phyloP scores from a whole-genome alignment of 2,797 vertebrate species.

The Neomorphus geoffroyi region DNA sequence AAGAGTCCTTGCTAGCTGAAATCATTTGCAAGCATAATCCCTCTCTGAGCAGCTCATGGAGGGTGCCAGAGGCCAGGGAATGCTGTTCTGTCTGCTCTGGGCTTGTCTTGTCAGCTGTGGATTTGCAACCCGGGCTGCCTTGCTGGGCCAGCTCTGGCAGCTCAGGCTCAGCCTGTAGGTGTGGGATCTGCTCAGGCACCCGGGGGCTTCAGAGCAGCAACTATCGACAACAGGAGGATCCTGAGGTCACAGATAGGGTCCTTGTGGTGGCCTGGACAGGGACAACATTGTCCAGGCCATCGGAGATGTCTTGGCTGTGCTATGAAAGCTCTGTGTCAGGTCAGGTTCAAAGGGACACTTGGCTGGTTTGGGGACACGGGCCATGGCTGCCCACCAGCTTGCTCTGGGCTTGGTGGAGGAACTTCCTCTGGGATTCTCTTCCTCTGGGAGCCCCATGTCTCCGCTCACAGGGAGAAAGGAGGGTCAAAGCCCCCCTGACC shows the following conservation, averaged over 20 bases:
- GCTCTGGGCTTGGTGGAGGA: background rate
- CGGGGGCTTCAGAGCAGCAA: background rate
- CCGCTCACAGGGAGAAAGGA: background rate
- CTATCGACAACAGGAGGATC: background rate
- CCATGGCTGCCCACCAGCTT: background rate
- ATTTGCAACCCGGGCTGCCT: slow-evolving; percentile 47
- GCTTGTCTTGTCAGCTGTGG: slow-evolving; percentile 35
- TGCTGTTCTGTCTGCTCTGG: background rate
- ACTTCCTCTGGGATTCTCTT: too few relatives aligned
- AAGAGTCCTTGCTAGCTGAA: background rate
- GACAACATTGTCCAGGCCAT: background rate
- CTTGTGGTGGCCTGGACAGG: background rate
- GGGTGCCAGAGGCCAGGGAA: slow-evolving; percentile 19
- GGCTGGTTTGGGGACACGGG: background rate
- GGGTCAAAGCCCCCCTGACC: background rate
- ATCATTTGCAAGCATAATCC: slow-evolving; percentile 18
- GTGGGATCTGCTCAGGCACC: background rate
- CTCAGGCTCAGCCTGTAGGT: background rate
- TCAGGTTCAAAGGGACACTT: background rate
- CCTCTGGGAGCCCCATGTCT: background rate
- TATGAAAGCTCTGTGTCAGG: background rate
- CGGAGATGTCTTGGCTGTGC: background rate
- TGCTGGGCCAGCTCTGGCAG: slow-evolving; percentile 37
- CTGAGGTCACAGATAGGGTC: background rate
- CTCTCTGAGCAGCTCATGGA: background rate